Percentiles rank a stretch among this genome's conserved stretches.
Conservation (phyloP, 1,140 invertebrate species). For the Zophobas morio region DNA sequence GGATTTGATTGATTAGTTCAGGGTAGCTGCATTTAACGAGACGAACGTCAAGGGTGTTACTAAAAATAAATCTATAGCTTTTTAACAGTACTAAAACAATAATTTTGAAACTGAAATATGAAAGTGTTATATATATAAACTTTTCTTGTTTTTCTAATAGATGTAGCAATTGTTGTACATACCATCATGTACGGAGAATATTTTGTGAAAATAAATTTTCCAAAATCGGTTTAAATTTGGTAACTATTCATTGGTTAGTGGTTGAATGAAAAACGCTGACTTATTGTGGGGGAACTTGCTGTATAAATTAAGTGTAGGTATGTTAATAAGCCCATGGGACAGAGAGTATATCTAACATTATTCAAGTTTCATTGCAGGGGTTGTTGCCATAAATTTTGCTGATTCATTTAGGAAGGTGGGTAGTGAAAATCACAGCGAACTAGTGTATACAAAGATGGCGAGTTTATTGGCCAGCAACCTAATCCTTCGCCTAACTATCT, state of each 20-base stretch:
- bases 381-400: slow-evolving; percentile 18
- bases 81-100: too few species aligned
- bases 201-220: background rate
- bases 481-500: slow-evolving; percentile 34
- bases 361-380: background rate
- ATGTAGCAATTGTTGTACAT: too few species aligned
- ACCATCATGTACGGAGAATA: background rate
- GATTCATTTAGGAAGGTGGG: background rate
- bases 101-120: too few species aligned
- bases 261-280: too few species aligned
- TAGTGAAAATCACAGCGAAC: slow-evolving; percentile 15
- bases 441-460: slow-evolving; percentile 21
- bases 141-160: too few species aligned
- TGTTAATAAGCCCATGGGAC: background rate
- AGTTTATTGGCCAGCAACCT: slow-evolving; percentile 13
- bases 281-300: background rate
- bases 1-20: too few species aligned
- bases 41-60: too few species aligned
- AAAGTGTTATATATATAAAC: too few species aligned
- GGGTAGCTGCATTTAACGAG: too few species aligned
- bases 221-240: background rate
- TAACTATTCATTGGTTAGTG: background rate
- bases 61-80: too few species aligned
- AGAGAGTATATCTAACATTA: background rate
- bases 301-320: background rate